These are phyloP conservation scores for Actinernus sp. DNA, from an alignment of 92 coral and sea anemone genomes.

Conservation along the genomic window DNA sequence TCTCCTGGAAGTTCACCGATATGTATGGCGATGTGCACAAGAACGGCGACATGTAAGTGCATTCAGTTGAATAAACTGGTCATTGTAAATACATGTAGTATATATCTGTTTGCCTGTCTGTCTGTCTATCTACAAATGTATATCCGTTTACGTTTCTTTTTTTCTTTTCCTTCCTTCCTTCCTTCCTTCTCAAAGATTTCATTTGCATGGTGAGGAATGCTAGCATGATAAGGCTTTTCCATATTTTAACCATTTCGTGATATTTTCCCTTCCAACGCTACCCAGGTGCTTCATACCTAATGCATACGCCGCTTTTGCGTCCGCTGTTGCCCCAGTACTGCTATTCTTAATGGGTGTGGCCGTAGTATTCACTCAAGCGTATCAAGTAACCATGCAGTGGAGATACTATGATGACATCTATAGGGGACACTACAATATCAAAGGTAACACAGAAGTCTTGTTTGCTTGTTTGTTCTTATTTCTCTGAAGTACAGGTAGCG, in stretches of 20 bases:
- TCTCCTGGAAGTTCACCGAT: conserved; percentile 80
- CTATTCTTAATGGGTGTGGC: conserved; percentile 90
- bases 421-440: conserved; percentile 95
- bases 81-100: too few relatives aligned
- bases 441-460: conserved; percentile 66
- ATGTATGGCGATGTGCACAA: conserved; percentile 96
- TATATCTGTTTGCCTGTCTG: too few relatives aligned
- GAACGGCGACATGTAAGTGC: conserved; percentile 97
- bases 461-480: too few relatives aligned
- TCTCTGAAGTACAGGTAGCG: too few relatives aligned
- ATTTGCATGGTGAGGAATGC: too few relatives aligned
- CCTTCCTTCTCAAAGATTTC: too few relatives aligned
- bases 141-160: not conserved
- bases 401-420: conserved; percentile 93
- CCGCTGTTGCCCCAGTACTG: conserved; percentile 87
- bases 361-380: conserved; percentile 94
- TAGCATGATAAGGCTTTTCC: too few relatives aligned
- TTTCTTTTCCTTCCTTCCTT: not conserved
- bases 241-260: not conserved
- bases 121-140: too few relatives aligned
- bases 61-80: too few relatives aligned
- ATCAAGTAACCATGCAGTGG: conserved; percentile 97
- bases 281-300: conserved; percentile 95
- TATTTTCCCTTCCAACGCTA: not conserved
- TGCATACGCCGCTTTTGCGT: conserved; percentile 84